Evolutionary conservation across 2,113 vertebrate genomes (phyloP).

Genomic region (Mormoops blainvillei): DNA sequence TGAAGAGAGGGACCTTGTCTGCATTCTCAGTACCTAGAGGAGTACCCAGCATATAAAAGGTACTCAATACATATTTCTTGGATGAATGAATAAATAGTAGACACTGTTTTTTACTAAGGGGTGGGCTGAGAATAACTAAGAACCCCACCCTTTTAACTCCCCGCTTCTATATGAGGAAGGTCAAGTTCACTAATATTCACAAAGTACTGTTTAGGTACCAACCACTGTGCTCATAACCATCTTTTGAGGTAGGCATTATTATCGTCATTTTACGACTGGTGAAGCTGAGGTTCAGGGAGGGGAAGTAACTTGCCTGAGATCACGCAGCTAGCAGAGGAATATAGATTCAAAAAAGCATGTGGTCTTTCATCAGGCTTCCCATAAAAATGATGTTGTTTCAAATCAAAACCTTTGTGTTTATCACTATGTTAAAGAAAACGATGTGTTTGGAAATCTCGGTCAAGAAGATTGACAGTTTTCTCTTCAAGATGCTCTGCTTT

Average conservation of each 20-base stretch:
- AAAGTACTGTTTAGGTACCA: neutral
- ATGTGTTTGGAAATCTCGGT: slow-evolving; percentile 2
- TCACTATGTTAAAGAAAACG: neutral
- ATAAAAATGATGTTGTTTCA: neutral
- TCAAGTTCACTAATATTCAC: neutral
- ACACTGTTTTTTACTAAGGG: neutral
- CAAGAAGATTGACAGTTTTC: neutral
- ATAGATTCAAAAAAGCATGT: neutral
- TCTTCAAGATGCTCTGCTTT: neutral
- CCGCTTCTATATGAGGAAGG: neutral
- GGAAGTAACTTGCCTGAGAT: neutral
- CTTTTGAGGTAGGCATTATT: neutral
- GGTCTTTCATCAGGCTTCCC: neutral
- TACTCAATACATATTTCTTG: neutral
- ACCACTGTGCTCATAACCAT: neutral
- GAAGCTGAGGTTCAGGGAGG: neutral
- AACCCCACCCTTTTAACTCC: neutral
- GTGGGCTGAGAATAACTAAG: neutral
- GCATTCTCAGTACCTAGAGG: neutral
- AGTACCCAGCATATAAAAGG: neutral
- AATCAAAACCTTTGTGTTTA: neutral
- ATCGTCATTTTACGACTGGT: neutral
- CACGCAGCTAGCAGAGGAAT: neutral
- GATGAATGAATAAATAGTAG: neutral
- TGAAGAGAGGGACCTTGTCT: neutral